Base-by-base conservation (phyloP, 2,888 invertebrate species). In the Hypena proboscidalis region DNA sequence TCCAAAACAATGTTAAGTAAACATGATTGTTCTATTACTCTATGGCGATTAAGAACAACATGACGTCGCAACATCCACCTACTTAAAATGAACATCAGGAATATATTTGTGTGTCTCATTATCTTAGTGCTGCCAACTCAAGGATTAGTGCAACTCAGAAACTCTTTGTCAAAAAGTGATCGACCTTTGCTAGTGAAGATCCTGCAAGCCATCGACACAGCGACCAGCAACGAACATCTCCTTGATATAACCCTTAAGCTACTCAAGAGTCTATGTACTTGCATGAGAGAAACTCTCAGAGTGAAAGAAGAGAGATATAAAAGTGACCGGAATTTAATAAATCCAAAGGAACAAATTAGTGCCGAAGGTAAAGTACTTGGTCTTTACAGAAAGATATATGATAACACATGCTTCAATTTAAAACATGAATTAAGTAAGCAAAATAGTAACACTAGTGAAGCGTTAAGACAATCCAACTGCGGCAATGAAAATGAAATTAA, bases 211-310 rank as follows among this genome's bases (percentile, higher is more conserved):
- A 75, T 87, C 11, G 83, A 89, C 22, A 70, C 66, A n/a, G 80
- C 81, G 0, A 71, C 64, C 0, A 80, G 64, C 62, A 76, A 87
- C 30, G 74, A 81, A 49, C 74, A 77, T 58, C 67, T 88, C 14
- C 70, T 81, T 14, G 69, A 83, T 37, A 77, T 81, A 17, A 84
- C 85, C 0, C 48, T 83, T 11, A 80, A 80, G 51, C 56, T 89
- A n/a, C 60, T 90, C n/a, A 74, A 76, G 42, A 80, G 79, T 60
- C 61, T 89, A 23, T 89, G 90, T 64, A 48, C 57, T 21, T 89
- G 89, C 54, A 83, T 90, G 79, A 69, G 67, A 5, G 77, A 83
- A 45, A 77, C 77, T 1, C 58, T 84, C 7, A 62, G 55, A 20
- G 62, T 52, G 2, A 80, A 78, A 43, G 64, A 77, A 60, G 63